Conservation (phyloP, 2,797 vertebrate genomes). For the Staurois parvus region DNA sequence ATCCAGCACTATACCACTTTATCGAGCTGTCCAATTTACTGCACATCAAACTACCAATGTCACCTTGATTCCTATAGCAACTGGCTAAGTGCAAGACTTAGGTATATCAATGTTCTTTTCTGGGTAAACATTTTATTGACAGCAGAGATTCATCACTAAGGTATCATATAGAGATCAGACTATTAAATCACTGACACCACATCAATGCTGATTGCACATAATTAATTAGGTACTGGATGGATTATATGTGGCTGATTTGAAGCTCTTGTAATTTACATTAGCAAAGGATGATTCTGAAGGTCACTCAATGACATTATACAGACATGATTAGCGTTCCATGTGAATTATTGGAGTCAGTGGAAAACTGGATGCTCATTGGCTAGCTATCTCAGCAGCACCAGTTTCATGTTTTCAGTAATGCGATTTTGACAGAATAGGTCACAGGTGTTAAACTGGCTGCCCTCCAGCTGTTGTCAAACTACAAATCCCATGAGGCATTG, state of each 20-base stretch:
- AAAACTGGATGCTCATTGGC: not conserved
- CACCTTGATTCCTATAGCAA: slow-evolving; percentile 17
- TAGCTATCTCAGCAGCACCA: too few relatives aligned
- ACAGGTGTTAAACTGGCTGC: too few relatives aligned
- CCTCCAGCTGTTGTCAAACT: too few relatives aligned
- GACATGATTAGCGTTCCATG: not conserved
- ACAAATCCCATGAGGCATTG: too few relatives aligned
- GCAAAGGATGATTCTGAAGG: slow-evolving; percentile 1
- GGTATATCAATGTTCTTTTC: slow-evolving; percentile 2
- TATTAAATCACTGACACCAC: slow-evolving; percentile 18
- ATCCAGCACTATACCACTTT: not conserved
- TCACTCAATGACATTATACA: not conserved
- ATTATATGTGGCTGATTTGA: slow-evolving; percentile 8
- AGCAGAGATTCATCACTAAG: slow-evolving; percentile 24
- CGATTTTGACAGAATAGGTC: too few relatives aligned
- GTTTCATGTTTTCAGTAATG: too few relatives aligned
- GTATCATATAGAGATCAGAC: not conserved
- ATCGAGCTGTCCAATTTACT: slow-evolving; percentile 25
- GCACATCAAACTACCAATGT: slow-evolving; percentile 10
- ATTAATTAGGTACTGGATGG: slow-evolving; percentile 21
- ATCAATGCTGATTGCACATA: slow-evolving; percentile 22
- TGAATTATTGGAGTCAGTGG: not conserved
- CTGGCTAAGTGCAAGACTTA: not conserved
- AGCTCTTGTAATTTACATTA: slow-evolving; percentile 17
- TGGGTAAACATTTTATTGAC: slow-evolving; percentile 37